Conservation (phyloP, 2,888 invertebrate species). For the Epistrophe eligans region DNA sequence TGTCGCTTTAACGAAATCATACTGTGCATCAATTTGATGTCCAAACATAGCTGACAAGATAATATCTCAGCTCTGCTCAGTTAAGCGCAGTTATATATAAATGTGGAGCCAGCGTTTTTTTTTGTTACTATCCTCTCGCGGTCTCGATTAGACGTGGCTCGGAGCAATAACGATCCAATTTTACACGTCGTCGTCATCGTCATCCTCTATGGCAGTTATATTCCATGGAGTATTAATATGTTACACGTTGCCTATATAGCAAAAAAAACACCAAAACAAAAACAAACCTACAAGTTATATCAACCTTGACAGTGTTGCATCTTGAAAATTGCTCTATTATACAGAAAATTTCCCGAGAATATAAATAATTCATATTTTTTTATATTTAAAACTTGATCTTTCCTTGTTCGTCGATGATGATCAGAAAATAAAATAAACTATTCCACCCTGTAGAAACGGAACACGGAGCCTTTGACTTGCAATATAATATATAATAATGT, state of each 20-base stretch:
- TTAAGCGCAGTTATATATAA: neutral
- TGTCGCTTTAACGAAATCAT: slow-evolving; percentile 33
- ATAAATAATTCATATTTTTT: slow-evolving; percentile 39
- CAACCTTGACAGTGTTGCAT: slow-evolving; percentile 16
- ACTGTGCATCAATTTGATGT: slow-evolving; percentile 29
- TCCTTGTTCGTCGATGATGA: neutral
- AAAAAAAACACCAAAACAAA: neutral
- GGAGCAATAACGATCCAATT: slow-evolving; percentile 42
- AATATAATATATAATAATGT: neutral
- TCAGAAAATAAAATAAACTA: neutral
- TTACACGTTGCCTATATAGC: neutral
- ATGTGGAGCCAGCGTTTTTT: neutral
- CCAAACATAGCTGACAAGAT: slow-evolving; percentile 52
- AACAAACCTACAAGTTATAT: neutral
- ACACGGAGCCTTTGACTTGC: neutral
- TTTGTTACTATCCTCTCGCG: neutral
- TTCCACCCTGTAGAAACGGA: neutral
- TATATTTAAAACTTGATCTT: slow-evolving; percentile 36
- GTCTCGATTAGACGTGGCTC: slow-evolving; percentile 19
- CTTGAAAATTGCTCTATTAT: slow-evolving; percentile 48
- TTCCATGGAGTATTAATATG: slow-evolving; percentile 30
- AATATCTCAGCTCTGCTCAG: slow-evolving; percentile 31
- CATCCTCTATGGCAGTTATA: neutral
- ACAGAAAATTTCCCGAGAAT: slow-evolving; percentile 6
- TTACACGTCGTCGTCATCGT: slow-evolving; percentile 3